These are phyloP conservation scores for Sthenelais limicola DNA, from an alignment of 2,888 invertebrate genomes.

Conservation along the genomic window DNA sequence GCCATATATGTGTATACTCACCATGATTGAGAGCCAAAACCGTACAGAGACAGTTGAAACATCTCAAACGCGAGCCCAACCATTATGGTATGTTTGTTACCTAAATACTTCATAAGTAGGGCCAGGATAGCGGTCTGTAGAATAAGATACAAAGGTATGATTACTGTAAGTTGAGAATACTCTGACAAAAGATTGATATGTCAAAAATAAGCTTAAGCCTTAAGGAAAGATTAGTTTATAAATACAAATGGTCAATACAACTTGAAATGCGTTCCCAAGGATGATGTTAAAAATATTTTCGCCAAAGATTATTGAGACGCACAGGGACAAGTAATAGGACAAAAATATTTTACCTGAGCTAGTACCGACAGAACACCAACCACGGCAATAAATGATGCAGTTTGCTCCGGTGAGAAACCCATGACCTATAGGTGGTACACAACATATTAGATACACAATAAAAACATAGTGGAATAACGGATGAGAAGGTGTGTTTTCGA, in stretches of 20 bases:
- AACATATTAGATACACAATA: too few species aligned
- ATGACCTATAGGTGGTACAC: conserved; percentile 80
- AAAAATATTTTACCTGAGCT: conserved; percentile 81
- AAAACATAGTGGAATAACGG: too few species aligned
- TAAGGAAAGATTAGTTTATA: too few species aligned
- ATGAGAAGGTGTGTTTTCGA: too few species aligned
- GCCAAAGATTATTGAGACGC: neutral
- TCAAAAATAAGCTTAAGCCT: too few species aligned
- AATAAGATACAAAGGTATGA: too few species aligned
- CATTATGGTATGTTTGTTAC: conserved; percentile 97
- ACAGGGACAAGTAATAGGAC: neutral
- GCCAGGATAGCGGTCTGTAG: conserved; percentile 77
- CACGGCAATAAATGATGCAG: conserved; percentile 97
- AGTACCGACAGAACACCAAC: conserved; percentile 96
- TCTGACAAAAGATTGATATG: too few species aligned
- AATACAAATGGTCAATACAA: too few species aligned
- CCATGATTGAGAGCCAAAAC: conserved; percentile 96
- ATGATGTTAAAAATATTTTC: neutral
- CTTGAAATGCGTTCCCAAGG: too few species aligned
- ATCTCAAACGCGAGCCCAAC: conserved; percentile 96
- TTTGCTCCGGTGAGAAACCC: conserved; percentile 95
- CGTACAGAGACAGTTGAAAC: conserved; percentile 97
- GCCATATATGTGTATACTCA: too few species aligned
- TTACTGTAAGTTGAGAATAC: too few species aligned
- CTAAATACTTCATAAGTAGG: conserved; percentile 87